Base-by-base conservation (phyloP, 2,888 invertebrate genomes). In the Drosophila paucipuncta region DNA sequence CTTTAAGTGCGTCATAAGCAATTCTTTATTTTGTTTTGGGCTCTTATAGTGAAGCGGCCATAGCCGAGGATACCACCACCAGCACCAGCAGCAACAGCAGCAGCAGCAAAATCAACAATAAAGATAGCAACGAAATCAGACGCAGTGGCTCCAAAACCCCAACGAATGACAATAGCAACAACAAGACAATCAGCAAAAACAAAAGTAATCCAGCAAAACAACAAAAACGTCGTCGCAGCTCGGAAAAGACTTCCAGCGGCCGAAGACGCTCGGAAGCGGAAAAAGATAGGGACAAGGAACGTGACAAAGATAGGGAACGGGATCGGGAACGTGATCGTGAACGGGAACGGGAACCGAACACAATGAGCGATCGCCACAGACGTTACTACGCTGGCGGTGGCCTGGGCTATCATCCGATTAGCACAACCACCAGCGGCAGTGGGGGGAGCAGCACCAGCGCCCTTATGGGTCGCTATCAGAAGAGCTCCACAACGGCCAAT, bases 341-440 rank as follows among this genome's bases (percentile, higher is more conserved):
- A 16, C 74, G 69, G 9, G 73, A 73, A 13, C 54, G 57, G 1
- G 81, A 85, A 55, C 75, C 67, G 43, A 81, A 65, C 70, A 58
- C 90, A 78, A 93, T 93, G 92, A 92, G 89, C 78, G 92, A 92
- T 86, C 93, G 93, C 47, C 91, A 92, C 73, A 91, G 93, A 82
- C 92, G 92, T 81, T 92, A 91, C 73, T 92, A 92, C 89, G 91
- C 91, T 43, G 90, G 89, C 33, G 91, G 91, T 68, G 87, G 90
- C 35, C 74, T 91, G 25, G 88, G 86, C 59, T 81, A 87, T n/a
- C 84, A 89, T 68, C 91, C 91, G 47, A 72, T 74, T 22, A 72
- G 75, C 81, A 73, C 58, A 33, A 50, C 49, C 41, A 50, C 49
- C 41, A 39, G 77, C 37, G 52, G 62, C 18, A 52, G 70, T 18